Base-by-base conservation (phyloP, 2,797 vertebrate genomes). In the Lutjanus argentimaculatus region DNA sequence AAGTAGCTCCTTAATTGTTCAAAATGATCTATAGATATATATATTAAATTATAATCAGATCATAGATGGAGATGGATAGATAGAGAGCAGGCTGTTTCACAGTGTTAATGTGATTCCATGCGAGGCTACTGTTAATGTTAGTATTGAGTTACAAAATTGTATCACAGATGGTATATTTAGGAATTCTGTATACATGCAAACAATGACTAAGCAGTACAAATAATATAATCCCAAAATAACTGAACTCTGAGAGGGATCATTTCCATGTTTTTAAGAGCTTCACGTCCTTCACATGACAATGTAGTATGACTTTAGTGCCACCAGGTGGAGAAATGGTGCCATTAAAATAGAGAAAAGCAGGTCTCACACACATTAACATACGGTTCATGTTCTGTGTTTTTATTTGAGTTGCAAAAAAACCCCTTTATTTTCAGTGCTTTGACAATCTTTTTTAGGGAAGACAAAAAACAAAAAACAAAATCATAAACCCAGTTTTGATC, bases 271-370 rank as follows among this genome's bases (percentile, higher is more conserved):
- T 40, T 53, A 25, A 14, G 12, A 22, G 30, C 42, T 36, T 58
- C 8, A 12, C 1, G 12, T 1, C 6, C 10, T 4, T 64, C 67
- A 71, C 12, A 21, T 40, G 22, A 64, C 19, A 14, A n/a, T 73
- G 62, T n/a, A 72, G 43, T 43, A 14, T 43, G 25, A 0, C 43
- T 85, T 58, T 77, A 64, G 11, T 80, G 85, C 90, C 93, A 85
- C 36, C 90, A 52, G 56, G 91, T 82, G 91, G 92, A 75, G 22
- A 67, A 73, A 61, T 22, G 1, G 25, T 1, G 45, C 17, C 53
- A 82, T 62, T 83, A 69, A 68, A 67, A 0, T 19, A 64, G 52
- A 2, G 55, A 3, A 43, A 75, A 52, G 5, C 14, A 21, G 30
- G 13, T 25, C 1, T 21, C 8, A 42, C 14, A 19, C 22, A 42